These are phyloP conservation scores for Montipora efflorescens DNA, from an alignment of 64 coral and sea anemone species.

Conservation along the genomic window DNA sequence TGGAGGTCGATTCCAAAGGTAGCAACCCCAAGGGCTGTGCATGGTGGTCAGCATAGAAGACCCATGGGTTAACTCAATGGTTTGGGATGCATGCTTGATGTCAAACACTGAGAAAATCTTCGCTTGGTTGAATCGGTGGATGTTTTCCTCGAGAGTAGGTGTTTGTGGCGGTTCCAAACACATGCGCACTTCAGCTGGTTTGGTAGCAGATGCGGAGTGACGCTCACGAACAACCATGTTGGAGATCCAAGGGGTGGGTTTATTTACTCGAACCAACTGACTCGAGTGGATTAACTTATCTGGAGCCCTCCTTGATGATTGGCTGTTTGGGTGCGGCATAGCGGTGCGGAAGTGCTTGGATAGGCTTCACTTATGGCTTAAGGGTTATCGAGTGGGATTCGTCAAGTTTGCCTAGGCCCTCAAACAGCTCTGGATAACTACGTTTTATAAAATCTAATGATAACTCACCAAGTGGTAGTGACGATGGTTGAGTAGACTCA, in stretches of 20 bases:
- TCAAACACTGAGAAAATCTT: neutral
- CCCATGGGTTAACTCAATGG: too few species aligned
- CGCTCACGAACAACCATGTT: slow-evolving; percentile 65
- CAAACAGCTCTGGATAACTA: neutral
- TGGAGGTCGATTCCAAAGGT: neutral
- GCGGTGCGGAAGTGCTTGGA: slow-evolving; percentile 52
- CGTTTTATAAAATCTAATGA: neutral
- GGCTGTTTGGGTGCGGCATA: slow-evolving; percentile 42
- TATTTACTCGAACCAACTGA: slow-evolving; percentile 55
- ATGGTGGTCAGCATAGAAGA: neutral
- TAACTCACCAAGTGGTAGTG: neutral
- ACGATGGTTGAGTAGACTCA: neutral
- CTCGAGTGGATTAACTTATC: slow-evolving; percentile 38
- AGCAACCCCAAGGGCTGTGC: neutral
- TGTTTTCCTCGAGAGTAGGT: neutral
- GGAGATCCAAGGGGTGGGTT: slow-evolving; percentile 62
- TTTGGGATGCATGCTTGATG: too few species aligned
- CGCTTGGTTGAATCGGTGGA: neutral
- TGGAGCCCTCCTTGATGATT: slow-evolving; percentile 1
- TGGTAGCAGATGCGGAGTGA: slow-evolving; percentile 12
- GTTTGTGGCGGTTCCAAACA: neutral
- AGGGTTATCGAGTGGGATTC: neutral
- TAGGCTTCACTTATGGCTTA: neutral
- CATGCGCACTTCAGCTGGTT: slow-evolving; percentile 58
- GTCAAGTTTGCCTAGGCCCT: neutral